Percentiles rank a stretch among this genome's conserved stretches.
phyloP scores from a whole-genome alignment of 1,140 invertebrate species.

The Drosophila malerkotliana region DNA sequence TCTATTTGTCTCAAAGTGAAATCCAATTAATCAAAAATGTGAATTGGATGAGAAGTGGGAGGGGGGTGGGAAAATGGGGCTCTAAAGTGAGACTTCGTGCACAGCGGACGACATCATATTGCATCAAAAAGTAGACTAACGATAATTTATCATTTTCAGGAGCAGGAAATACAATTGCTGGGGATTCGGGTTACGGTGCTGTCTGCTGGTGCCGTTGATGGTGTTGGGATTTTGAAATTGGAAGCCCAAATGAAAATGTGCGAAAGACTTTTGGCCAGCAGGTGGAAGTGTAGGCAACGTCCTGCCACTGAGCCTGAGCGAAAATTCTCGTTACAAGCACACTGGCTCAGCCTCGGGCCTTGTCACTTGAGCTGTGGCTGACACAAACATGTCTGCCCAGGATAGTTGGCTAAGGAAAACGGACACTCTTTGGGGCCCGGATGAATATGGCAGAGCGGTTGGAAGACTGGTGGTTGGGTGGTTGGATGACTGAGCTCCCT shows the following conservation, averaged over 20 bases:
- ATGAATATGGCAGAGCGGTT: not conserved
- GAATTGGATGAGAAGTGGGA: constrained; percentile 32
- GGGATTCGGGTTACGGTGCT: not conserved
- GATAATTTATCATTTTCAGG: constrained; percentile 75
- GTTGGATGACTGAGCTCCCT: not conserved
- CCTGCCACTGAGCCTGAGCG: constrained; percentile 8
- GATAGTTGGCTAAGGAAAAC: constrained; percentile 49
- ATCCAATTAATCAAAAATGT: constrained; percentile 77
- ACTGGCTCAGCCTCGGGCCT: constrained; percentile 41
- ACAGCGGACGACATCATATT: constrained; percentile 71
- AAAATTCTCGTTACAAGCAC: constrained; percentile 56
- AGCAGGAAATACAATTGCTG: constrained; percentile 42
- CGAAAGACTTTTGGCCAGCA: constrained; percentile 49
- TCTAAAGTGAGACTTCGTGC: constrained; percentile 12
- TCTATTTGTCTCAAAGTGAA: constrained; percentile 70
- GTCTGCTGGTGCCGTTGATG: not conserved
- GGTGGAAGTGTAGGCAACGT: constrained; percentile 31
- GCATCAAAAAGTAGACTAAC: constrained; percentile 72
- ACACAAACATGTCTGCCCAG: constrained; percentile 63
- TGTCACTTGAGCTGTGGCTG: constrained; percentile 57
- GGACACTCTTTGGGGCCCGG: constrained; percentile 30
- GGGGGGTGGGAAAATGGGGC: not conserved
- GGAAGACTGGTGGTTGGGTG: not conserved
- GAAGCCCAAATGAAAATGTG: constrained; percentile 52
- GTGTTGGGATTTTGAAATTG: constrained; percentile 45